Evolutionary conservation across 2,797 vertebrate species (phyloP).

Genomic region (Sarcophilus harrisii): DNA sequence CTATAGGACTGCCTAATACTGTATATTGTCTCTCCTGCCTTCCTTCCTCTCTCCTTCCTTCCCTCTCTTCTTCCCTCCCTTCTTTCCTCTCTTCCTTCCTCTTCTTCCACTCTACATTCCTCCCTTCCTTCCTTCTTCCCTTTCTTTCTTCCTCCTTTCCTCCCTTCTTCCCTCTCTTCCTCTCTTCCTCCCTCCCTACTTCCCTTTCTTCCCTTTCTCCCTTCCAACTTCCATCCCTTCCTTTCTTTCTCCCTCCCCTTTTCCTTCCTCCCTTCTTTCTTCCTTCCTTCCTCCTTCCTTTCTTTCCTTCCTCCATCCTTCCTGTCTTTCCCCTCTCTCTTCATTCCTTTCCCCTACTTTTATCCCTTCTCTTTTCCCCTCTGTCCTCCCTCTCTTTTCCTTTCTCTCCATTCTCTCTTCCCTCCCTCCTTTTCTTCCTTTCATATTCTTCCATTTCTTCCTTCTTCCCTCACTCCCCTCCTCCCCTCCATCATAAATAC

Average conservation of each 20-base stretch:
- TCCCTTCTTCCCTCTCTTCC: no score
- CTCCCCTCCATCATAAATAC: neutral
- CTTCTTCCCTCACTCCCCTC: neutral
- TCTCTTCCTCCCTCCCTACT: no score
- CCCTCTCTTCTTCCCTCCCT: no score
- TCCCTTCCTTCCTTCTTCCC: no score
- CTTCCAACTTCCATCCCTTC: no score
- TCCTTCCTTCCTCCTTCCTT: neutral
- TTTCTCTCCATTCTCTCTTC: neutral
- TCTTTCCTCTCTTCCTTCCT: no score
- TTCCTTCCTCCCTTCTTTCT: no score
- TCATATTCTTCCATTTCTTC: neutral
- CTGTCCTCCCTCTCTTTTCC: neutral
- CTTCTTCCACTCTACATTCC: no score
- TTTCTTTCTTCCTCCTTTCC: no score
- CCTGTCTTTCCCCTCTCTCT: neutral
- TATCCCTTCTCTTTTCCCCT: rapidly evolving
- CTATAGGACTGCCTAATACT: neutral
- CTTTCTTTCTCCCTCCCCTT: no score
- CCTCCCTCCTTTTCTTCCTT: neutral
- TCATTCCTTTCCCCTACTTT: neutral
- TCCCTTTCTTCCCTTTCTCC: no score
- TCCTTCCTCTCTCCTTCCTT: no score
- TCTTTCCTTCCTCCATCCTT: neutral
- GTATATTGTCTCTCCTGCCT: neutral